Base-by-base conservation (phyloP, 64 coral and sea anemone genomes). In the Actinia equina region DNA sequence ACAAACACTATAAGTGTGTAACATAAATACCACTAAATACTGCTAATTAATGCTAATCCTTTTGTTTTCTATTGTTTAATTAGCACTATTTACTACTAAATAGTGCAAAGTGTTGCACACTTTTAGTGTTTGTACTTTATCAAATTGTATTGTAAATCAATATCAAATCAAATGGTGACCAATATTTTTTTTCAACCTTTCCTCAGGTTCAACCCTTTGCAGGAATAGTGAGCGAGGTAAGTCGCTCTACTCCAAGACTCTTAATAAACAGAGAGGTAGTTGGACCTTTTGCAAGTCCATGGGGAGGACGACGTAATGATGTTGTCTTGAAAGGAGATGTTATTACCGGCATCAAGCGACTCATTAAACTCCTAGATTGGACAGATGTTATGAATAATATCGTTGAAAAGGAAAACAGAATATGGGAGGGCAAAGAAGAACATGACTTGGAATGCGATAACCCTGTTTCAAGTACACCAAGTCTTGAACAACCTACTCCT, bases 181-280 rank as follows among this genome's bases (percentile, higher is more conserved):
- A 49, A 61, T 83, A 43, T 27, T 13, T 88, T 64, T 64, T 51
- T 46, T 81, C 19, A 10, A 20, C 23, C 18, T 11, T 49, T 44
- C 19, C 42, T 44, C 42, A 97, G 94, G 94, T 97, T 22, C 88
- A 97, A 19, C 94, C 94, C 1, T 97, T 97, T 97, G 94, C 94
- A 17, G 94, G 94, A 20, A 97, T 97, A 49, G 91, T 64, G 1
- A 90, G 86, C 44, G 85, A 89, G 3, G 91, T 91, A 6, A 87
- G 59, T 18, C 91, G 91, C 19, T 89, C 80, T 23, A 91, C 88
- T 18, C 94, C 94, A 6, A 85, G 94, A 20, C 79, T 97, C 22
- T 59, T 97, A 9, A 61, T 97, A 23, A 97, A 97, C 94, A 89
- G 89, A 59, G 85, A 97, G 26, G 82, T 87, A 11, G 94, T 97